These are phyloP conservation scores for Borostomias antarcticus DNA, from an alignment of 2,797 vertebrate species.

Conservation along the genomic window DNA sequence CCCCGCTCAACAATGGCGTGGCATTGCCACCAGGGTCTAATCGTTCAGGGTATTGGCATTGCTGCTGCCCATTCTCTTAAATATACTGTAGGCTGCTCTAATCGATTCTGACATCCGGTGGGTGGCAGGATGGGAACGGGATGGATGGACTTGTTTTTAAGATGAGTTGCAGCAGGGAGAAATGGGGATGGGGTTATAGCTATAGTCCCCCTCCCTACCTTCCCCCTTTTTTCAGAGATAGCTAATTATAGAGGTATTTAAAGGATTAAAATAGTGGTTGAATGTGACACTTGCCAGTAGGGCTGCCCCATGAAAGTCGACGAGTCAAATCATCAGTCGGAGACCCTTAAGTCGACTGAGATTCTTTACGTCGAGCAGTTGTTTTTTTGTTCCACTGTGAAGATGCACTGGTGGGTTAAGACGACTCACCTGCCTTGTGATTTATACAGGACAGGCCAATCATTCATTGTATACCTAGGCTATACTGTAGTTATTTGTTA, in stretches of 20 bases:
- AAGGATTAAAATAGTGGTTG: no score
- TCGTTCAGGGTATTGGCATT: conserved; percentile 58
- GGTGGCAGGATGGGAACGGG: conserved; percentile 20
- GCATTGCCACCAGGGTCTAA: conserved; percentile 45
- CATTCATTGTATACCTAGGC: no score
- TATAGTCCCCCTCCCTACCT: neutral
- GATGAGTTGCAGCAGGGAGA: conserved; percentile 14
- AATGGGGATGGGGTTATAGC: conserved; percentile 21
- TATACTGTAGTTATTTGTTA: no score
- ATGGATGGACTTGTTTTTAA: conserved; percentile 55
- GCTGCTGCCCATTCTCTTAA: conserved; percentile 58
- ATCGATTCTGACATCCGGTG: conserved; percentile 54
- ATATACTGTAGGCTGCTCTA: conserved; percentile 53
- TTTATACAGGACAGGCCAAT: no score
- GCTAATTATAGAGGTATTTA: conserved; percentile 64
- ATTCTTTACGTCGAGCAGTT: no score
- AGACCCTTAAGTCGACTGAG: no score
- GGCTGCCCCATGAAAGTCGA: no score
- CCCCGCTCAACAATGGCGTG: conserved; percentile 47
- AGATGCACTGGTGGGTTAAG: no score
- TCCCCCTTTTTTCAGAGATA: conserved; percentile 48
- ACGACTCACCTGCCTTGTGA: no score
- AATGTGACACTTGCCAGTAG: no score
- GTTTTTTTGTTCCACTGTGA: no score
- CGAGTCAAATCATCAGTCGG: no score